Percentiles rank a stretch among this genome's conserved stretches.
These are phyloP conservation scores for Megaceryle alcyon DNA, from an alignment of 2,797 vertebrate species.

Conservation along the genomic window DNA sequence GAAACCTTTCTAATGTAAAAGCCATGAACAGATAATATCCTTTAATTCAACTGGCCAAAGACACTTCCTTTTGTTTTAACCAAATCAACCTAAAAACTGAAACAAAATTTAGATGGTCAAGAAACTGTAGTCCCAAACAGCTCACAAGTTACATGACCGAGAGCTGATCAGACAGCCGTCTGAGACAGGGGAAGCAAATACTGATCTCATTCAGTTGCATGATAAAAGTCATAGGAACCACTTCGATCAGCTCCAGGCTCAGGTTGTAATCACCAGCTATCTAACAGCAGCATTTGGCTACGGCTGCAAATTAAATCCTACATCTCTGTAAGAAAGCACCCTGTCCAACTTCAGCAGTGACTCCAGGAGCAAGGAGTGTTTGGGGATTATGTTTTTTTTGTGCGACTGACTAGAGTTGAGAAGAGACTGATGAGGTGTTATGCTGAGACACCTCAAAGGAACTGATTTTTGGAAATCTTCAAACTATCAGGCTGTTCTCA, in stretches of 20 bases:
- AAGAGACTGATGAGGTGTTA: slow-evolving; percentile 47
- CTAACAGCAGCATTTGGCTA: not conserved
- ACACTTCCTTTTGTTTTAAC: slow-evolving; percentile 38
- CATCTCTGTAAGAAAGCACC: not conserved
- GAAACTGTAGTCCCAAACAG: not conserved
- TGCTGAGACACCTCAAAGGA: slow-evolving; percentile 26
- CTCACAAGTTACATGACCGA: not conserved
- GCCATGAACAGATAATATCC: not conserved
- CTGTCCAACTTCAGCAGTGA: not conserved
- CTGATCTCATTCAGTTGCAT: not conserved
- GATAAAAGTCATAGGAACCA: not conserved
- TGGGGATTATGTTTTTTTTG: not conserved
- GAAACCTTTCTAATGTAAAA: slow-evolving; percentile 42
- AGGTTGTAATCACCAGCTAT: not conserved
- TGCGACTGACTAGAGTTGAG: not conserved
- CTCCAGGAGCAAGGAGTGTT: not conserved
- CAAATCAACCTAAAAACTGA: not conserved
- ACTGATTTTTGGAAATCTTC: slow-evolving; percentile 54
- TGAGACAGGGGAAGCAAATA: not conserved
- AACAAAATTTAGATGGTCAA: not conserved
- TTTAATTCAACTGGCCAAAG: not conserved
- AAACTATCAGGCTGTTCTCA: slow-evolving; percentile 5
- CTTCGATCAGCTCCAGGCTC: not conserved
- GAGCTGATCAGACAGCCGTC: not conserved
- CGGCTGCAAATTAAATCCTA: not conserved